These are phyloP conservation scores for Cantharis nigra DNA, from an alignment of 2,888 invertebrate genomes.

Conservation along the genomic window DNA sequence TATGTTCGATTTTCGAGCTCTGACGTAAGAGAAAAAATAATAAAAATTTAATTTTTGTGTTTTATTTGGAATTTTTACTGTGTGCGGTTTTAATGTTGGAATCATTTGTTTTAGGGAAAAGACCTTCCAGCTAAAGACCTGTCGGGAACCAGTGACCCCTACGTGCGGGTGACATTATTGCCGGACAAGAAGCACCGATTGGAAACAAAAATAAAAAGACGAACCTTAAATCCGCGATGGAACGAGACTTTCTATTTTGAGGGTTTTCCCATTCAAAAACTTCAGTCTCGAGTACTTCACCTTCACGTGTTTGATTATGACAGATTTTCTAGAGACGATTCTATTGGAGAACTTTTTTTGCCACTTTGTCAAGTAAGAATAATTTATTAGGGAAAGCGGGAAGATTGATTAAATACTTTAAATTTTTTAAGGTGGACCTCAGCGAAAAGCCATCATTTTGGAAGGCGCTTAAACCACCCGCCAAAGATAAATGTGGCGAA, in stretches of 20 bases:
- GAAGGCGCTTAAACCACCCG: constrained; percentile 90
- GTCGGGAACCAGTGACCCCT: constrained; percentile 91
- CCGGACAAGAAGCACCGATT: constrained; percentile 92
- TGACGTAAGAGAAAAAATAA: not conserved
- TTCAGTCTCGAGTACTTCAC: constrained; percentile 88
- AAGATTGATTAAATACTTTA: not conserved
- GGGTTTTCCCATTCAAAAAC: constrained; percentile 91
- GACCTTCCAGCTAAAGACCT: constrained; percentile 93
- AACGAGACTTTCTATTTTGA: constrained; percentile 95
- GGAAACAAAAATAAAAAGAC: constrained; percentile 90
- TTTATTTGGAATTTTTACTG: not conserved
- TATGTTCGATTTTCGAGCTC: not conserved
- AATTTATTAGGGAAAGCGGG: not conserved
- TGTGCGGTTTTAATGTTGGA: not conserved
- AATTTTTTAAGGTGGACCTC: constrained; percentile 74
- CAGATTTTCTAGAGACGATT: constrained; percentile 91
- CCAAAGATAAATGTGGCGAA: constrained; percentile 92
- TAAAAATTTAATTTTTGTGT: not conserved
- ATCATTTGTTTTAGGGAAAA: constrained; percentile 70
- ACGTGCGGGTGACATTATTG: constrained; percentile 84
- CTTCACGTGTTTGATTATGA: constrained; percentile 94
- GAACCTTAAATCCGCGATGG: constrained; percentile 90
- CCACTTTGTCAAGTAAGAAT: constrained; percentile 82
- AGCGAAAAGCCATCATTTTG: constrained; percentile 94
- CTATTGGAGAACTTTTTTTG: constrained; percentile 90